These are phyloP conservation scores for Rhea americana DNA, from an alignment of 2,113 vertebrate species.

Conservation along the genomic window DNA sequence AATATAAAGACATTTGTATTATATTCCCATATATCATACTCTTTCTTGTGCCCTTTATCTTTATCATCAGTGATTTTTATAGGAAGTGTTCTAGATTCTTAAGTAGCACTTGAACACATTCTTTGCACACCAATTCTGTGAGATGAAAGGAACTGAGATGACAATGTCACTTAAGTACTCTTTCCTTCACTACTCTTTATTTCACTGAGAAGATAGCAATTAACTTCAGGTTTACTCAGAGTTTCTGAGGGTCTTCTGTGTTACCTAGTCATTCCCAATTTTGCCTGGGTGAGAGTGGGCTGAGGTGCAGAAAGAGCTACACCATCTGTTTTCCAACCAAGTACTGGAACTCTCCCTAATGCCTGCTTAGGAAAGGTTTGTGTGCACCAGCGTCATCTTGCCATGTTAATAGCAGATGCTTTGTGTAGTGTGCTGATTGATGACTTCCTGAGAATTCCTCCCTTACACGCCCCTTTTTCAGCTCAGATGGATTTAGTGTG, in stretches of 20 bases:
- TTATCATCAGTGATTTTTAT: background rate
- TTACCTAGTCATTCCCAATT: background rate
- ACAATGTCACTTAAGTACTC: background rate
- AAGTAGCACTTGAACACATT: background rate
- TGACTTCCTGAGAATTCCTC: background rate
- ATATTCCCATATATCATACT: background rate
- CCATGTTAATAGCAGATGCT: background rate
- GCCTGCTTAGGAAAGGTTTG: background rate
- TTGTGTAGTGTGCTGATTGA: background rate
- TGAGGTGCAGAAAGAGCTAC: background rate
- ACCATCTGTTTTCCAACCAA: background rate
- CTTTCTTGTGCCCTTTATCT: background rate
- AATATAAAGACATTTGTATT: background rate
- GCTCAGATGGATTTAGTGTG: background rate
- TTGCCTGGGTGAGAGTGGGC: background rate
- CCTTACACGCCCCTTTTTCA: background rate
- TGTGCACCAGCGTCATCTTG: fast-evolving
- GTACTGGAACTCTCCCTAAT: fast-evolving
- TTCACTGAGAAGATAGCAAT: background rate
- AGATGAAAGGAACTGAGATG: background rate
- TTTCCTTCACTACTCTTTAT: background rate
- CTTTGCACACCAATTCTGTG: background rate
- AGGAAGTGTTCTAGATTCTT: background rate
- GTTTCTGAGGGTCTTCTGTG: background rate
- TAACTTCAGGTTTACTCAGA: background rate